These are phyloP conservation scores for Danaus chrysippus DNA, from an alignment of 2,888 invertebrate species.

Conservation along the genomic window DNA sequence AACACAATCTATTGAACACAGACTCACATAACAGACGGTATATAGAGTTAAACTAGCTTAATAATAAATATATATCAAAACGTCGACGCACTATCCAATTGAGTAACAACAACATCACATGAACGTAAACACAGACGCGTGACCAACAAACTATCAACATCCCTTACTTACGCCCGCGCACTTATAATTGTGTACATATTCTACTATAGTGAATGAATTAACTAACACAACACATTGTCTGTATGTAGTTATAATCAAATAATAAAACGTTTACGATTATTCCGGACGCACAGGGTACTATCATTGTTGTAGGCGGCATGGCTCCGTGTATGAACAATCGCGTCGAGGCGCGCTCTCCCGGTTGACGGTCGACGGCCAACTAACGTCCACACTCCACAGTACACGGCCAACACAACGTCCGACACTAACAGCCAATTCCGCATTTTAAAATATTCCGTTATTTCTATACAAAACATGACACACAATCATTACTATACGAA, in stretches of 20 bases:
- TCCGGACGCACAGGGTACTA: constrained; percentile 73
- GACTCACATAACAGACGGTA: no score
- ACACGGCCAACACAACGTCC: constrained; percentile 51
- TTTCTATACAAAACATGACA: constrained; percentile 53
- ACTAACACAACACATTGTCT: constrained; percentile 45
- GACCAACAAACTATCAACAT: constrained; percentile 59
- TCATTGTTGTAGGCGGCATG: constrained; percentile 77
- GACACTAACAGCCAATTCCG: constrained; percentile 66
- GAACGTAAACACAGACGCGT: constrained; percentile 67
- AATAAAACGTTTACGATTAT: constrained; percentile 40
- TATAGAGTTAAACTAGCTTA: no score
- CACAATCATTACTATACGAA: constrained; percentile 40
- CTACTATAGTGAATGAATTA: constrained; percentile 32
- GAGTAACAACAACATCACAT: constrained; percentile 60
- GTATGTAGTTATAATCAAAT: constrained; percentile 37
- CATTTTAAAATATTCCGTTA: constrained; percentile 74
- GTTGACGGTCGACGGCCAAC: constrained; percentile 72
- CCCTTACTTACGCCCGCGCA: constrained; percentile 37
- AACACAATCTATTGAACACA: no score
- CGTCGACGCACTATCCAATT: constrained; percentile 62
- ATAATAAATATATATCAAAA: constrained; percentile 42
- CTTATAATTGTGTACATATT: constrained; percentile 18
- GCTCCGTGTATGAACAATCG: constrained; percentile 54
- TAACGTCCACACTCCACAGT: constrained; percentile 43
- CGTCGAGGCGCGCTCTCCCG: constrained; percentile 63